Percentiles rank a stretch among this genome's conserved stretches.
Evolutionary conservation across 2,888 invertebrate species (phyloP).

Genomic region (Xylocampa areola): DNA sequence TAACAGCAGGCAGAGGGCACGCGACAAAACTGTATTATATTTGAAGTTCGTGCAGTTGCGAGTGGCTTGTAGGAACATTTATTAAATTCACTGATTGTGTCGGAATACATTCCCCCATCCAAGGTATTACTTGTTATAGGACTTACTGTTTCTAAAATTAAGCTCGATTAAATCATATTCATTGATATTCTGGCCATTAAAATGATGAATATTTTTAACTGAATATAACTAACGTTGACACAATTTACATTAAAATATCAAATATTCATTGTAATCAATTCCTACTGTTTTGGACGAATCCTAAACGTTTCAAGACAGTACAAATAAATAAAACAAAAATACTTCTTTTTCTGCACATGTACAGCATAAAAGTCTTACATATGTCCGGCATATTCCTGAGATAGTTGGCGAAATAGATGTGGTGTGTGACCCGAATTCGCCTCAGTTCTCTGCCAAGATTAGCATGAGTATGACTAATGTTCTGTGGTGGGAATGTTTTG

Average conservation of each 20-base stretch:
- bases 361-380: constrained; percentile 51
- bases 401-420: constrained; percentile 62
- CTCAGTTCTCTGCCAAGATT: constrained; percentile 77
- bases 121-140: neutral
- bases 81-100: constrained; percentile 7
- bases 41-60: constrained; percentile 67
- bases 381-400: constrained; percentile 65
- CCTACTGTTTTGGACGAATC: no score
- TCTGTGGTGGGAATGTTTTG: constrained; percentile 62
- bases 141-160: no score
- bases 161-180: no score
- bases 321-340: neutral
- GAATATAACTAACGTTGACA: no score
- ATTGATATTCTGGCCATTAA: neutral
- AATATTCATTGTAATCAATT: no score
- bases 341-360: constrained; percentile 40
- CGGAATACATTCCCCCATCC: neutral
- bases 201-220: no score
- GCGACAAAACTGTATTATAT: constrained; percentile 74
- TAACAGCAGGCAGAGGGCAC: constrained; percentile 70
- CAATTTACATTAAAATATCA: no score
- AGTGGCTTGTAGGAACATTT: constrained; percentile 19
- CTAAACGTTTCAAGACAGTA: neutral
- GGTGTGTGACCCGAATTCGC: constrained; percentile 79
- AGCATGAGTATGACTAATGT: constrained; percentile 68